Conservation (phyloP, 2,113 vertebrate species). For the Prionailurus viverrinus region DNA sequence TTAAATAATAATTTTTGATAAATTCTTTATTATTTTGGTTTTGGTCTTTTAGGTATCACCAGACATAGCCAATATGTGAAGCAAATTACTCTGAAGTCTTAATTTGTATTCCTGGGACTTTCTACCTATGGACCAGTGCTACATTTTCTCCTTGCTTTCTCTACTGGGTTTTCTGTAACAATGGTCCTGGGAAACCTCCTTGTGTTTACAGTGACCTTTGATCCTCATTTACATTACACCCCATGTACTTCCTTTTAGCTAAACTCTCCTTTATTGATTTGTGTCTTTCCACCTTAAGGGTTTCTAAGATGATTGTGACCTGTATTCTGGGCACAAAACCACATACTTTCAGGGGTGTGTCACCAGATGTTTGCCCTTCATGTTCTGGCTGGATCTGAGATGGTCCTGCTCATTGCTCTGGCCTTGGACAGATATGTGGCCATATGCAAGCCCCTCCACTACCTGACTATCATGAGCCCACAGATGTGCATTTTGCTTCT, state of each 20-base stretch:
- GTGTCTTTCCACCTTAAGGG: slow-evolving; percentile 1
- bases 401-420: slow-evolving; percentile 58
- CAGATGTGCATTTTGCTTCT: not conserved
- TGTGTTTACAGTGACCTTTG: not conserved
- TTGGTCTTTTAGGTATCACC: not conserved
- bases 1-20: not conserved
- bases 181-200: slow-evolving; percentile 50
- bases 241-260: slow-evolving; percentile 62
- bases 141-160: slow-evolving; percentile 60
- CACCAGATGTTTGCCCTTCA: not conserved
- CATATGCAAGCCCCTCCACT: not conserved
- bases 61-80: not conserved
- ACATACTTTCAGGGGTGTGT: slow-evolving; percentile 44
- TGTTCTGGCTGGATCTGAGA: slow-evolving; percentile 21
- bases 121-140: slow-evolving; percentile 33
- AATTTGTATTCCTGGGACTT: slow-evolving; percentile 74
- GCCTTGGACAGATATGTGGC: slow-evolving; percentile 1
- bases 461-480: not conserved
- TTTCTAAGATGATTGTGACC: slow-evolving; percentile 65
- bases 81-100: not conserved
- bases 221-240: slow-evolving; percentile 1
- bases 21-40: not conserved
- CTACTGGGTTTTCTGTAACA: not conserved
- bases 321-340: not conserved
- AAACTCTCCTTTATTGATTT: slow-evolving; percentile 60